These are phyloP conservation scores for Chironomus tentans DNA, from an alignment of 2,888 invertebrate genomes.

Conservation along the genomic window DNA sequence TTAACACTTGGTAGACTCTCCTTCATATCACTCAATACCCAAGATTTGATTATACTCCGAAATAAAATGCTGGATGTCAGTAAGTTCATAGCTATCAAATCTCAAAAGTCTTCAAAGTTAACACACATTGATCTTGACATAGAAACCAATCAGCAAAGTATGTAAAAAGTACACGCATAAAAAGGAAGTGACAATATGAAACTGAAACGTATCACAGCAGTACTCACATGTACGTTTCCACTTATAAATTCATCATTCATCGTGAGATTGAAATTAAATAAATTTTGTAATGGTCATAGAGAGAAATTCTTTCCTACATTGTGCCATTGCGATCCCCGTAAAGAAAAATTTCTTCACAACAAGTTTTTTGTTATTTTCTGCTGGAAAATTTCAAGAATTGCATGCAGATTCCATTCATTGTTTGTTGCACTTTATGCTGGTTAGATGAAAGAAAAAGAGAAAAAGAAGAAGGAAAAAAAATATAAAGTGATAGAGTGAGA, in stretches of 20 bases:
- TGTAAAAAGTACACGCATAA: not conserved
- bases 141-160: too few species aligned
- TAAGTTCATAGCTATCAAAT: too few species aligned
- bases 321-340: not conserved
- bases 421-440: slow-evolving; percentile 6
- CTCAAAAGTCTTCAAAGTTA: too few species aligned
- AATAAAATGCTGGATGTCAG: too few species aligned
- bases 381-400: not conserved
- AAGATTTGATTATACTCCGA: too few species aligned
- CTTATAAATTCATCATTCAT: not conserved
- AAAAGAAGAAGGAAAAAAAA: not conserved
- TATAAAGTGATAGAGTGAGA: too few species aligned
- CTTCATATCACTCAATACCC: too few species aligned
- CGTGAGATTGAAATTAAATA: slow-evolving; percentile 1
- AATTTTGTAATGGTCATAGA: not conserved
- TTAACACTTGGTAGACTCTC: too few species aligned
- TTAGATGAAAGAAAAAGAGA: not conserved
- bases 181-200: not conserved
- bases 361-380: not conserved
- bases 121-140: too few species aligned
- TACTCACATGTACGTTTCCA: not conserved
- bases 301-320: not conserved
- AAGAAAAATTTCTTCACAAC: not conserved
- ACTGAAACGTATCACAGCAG: not conserved
- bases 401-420: slow-evolving; percentile 10